A percentile compares a stretch with the other conserved stretches of the same genome.
Conservation (phyloP, 2,888 invertebrate species). For the Cancer borealis region DNA sequence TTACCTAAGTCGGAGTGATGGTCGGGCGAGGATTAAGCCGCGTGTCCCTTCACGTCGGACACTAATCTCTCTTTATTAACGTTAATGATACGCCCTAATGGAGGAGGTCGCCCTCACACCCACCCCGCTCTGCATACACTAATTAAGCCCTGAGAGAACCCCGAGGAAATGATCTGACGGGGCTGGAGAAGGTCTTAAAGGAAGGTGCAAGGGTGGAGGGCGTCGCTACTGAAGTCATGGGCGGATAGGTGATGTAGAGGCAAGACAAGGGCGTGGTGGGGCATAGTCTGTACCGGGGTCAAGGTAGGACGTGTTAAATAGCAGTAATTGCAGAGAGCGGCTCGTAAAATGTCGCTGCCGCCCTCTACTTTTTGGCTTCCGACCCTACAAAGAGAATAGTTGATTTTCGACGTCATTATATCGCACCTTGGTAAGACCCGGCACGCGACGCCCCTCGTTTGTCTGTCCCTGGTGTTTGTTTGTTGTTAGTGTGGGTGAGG, state of each 20-base stretch:
- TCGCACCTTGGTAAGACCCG: conserved; percentile 48
- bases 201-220: not conserved
- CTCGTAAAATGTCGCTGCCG: conserved; percentile 43
- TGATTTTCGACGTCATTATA: conserved; percentile 52
- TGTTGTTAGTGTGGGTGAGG: conserved; percentile 1
- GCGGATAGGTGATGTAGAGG: too few relatives aligned
- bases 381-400: conserved; percentile 56
- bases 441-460: conserved; percentile 36
- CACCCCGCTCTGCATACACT: not conserved
- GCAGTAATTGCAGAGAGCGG: conserved; percentile 36
- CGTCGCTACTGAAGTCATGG: too few relatives aligned
- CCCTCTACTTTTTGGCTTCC: conserved; percentile 41
- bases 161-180: not conserved
- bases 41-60: not conserved
- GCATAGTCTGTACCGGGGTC: not conserved
- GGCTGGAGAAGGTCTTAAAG: not conserved
- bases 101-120: conserved; percentile 42
- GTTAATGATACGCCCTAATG: conserved; percentile 59
- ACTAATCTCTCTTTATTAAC: conserved; percentile 58
- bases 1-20: conserved; percentile 37
- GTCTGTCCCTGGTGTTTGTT: conserved; percentile 13
- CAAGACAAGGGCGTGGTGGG: not conserved
- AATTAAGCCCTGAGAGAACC: not conserved
- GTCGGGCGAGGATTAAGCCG: not conserved
- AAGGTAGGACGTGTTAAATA: conserved; percentile 39